Percentiles rank a stretch among this genome's conserved stretches.
Evolutionary conservation across 2,113 vertebrate genomes (phyloP).

Genomic region (Pionites leucogaster): DNA sequence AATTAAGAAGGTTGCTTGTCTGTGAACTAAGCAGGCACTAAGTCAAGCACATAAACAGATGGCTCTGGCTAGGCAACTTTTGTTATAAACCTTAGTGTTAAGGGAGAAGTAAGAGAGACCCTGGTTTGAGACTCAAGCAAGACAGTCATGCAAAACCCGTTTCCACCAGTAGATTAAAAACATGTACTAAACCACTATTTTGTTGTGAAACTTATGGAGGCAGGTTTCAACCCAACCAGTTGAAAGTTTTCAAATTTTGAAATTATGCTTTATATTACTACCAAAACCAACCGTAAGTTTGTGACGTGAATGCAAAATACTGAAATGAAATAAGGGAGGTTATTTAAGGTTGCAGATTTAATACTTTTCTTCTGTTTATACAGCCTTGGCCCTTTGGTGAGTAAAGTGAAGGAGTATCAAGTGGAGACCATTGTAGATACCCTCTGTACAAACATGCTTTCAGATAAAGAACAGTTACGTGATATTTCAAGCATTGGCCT

Average conservation of each 20-base stretch:
- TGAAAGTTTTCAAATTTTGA: not conserved
- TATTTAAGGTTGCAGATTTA: not conserved
- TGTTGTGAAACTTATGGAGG: not conserved
- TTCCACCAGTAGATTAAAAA: not conserved
- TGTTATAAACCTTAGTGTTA: not conserved
- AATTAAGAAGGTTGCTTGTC: not conserved
- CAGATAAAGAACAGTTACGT: conserved; percentile 96
- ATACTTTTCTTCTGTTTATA: conserved; percentile 27
- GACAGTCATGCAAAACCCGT: not conserved
- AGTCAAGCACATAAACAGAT: not conserved
- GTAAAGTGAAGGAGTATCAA: conserved; percentile 99
- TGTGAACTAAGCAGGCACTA: not conserved
- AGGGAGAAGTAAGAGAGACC: not conserved
- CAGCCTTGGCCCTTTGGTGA: conserved; percentile 96
- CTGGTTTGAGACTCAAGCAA: not conserved
- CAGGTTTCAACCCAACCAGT: not conserved
- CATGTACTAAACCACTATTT: not conserved
- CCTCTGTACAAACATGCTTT: conserved; percentile 98
- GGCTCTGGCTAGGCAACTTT: not conserved
- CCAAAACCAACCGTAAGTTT: not conserved
- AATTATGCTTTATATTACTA: not conserved
- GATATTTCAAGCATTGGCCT: conserved; percentile 99
- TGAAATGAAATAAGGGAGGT: not conserved
- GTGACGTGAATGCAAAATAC: not conserved
- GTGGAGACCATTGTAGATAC: conserved; percentile 99